Conservation (phyloP, 2,888 invertebrate species). For the Timandra comae region DNA sequence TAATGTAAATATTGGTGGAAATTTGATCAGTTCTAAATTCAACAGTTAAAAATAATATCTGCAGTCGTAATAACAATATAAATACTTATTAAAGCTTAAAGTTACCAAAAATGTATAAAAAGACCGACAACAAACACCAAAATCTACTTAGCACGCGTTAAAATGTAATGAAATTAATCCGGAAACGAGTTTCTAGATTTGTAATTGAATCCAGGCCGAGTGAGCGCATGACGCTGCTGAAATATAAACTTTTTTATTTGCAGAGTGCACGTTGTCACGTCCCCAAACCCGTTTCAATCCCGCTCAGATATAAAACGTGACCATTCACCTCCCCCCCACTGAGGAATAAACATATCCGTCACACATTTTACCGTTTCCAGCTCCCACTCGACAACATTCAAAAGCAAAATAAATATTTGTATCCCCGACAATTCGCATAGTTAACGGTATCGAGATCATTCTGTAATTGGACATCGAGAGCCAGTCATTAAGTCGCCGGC, state of each 20-base stretch:
- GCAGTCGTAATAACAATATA: no score
- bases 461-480: conserved; percentile 40
- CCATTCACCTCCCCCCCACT: conserved; percentile 46
- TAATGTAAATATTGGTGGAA: no score
- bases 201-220: conserved; percentile 44
- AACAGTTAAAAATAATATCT: no score
- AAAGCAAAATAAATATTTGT: conserved; percentile 41
- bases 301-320: conserved; percentile 58
- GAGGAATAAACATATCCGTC: conserved; percentile 54
- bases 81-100: no score
- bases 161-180: conserved; percentile 15
- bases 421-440: conserved; percentile 28
- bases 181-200: conserved; percentile 35
- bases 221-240: conserved; percentile 32
- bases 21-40: no score
- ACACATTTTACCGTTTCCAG: conserved; percentile 28
- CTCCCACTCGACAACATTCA: conserved; percentile 27
- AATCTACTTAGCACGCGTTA: no score
- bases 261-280: conserved; percentile 43
- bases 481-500: conserved; percentile 37
- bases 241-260: conserved; percentile 40
- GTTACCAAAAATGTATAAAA: no score
- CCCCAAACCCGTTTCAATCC: conserved; percentile 48
- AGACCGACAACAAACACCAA: no score
- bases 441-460: conserved; percentile 29